These are phyloP conservation scores for Panagrolaimus sp. DNA, from an alignment of 1,140 invertebrate species.

Conservation along the genomic window DNA sequence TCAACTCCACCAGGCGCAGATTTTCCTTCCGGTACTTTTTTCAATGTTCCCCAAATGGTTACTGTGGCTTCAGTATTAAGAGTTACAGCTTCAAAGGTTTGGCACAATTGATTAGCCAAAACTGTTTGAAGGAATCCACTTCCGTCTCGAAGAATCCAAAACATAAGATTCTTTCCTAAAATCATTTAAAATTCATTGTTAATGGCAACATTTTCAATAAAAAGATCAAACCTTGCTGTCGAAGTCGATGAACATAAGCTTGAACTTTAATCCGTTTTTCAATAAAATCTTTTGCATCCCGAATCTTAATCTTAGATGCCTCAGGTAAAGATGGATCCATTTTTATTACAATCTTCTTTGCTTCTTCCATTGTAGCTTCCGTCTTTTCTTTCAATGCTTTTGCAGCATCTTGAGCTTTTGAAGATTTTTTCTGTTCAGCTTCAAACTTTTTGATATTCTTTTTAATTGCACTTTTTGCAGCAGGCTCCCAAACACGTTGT, in stretches of 20 bases:
- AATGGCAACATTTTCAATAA: background rate
- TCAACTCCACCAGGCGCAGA: conserved; percentile 91
- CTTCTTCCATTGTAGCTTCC: conserved; percentile 33
- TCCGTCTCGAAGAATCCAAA: conserved; percentile 88
- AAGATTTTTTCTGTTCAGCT: conserved; percentile 72
- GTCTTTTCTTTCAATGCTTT: conserved; percentile 35
- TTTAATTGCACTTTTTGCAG: conserved; percentile 86
- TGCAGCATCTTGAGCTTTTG: conserved; percentile 30
- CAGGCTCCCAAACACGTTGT: conserved; percentile 69
- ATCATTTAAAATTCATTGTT: conserved; percentile 29
- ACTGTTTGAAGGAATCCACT: conserved; percentile 91
- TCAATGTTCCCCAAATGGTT: conserved; percentile 73
- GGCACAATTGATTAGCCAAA: conserved; percentile 78
- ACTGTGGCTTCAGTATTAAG: conserved; percentile 86
- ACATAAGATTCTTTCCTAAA: conserved; percentile 79
- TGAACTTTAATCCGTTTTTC: conserved; percentile 73
- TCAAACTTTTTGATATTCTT: conserved; percentile 84
- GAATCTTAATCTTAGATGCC: conserved; percentile 75
- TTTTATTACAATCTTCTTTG: conserved; percentile 68
- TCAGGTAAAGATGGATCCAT: conserved; percentile 73
- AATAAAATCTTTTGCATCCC: conserved; percentile 65
- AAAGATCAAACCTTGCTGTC: conserved; percentile 77
- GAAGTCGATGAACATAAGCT: conserved; percentile 89
- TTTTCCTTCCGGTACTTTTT: conserved; percentile 82
- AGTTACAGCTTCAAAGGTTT: conserved; percentile 82